phyloP scores from a whole-genome alignment of 2,888 invertebrate genomes.

The Apodemia hepburni region DNA sequence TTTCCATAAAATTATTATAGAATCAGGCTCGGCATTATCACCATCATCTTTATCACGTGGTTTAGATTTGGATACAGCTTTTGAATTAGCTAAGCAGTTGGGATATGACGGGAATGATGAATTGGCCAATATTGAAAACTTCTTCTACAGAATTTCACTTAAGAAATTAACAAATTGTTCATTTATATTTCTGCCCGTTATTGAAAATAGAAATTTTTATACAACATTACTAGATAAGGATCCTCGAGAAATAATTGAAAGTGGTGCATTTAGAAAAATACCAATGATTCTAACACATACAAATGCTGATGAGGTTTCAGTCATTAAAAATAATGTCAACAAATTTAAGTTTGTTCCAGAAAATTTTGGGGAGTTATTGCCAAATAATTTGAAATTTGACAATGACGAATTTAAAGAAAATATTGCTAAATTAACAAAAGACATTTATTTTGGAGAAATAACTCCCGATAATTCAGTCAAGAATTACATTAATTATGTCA shows the following conservation, averaged over 20 bases:
- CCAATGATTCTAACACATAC: slow-evolving; percentile 53
- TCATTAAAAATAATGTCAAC: slow-evolving; percentile 38
- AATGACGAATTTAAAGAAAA: slow-evolving; percentile 38
- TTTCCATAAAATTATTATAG: slow-evolving; percentile 56
- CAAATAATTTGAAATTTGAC: slow-evolving; percentile 53
- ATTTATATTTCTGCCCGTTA: slow-evolving; percentile 49
- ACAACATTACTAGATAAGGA: slow-evolving; percentile 46
- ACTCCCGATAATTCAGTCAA: slow-evolving; percentile 32
- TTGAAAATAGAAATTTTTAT: slow-evolving; percentile 42
- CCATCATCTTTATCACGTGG: slow-evolving; percentile 49
- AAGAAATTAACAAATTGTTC: slow-evolving; percentile 39
- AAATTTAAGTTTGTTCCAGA: slow-evolving; percentile 41
- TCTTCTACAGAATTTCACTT: slow-evolving; percentile 40
- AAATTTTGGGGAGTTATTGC: slow-evolving; percentile 49
- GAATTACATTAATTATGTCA: slow-evolving; percentile 50
- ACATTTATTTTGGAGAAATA: slow-evolving; percentile 42
- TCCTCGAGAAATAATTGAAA: slow-evolving; percentile 44
- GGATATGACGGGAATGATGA: slow-evolving; percentile 48
- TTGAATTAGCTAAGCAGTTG: slow-evolving; percentile 62
- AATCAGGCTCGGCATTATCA: slow-evolving; percentile 61
- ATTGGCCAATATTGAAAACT: slow-evolving; percentile 40
- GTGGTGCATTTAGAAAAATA: slow-evolving; percentile 45
- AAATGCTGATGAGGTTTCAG: slow-evolving; percentile 38
- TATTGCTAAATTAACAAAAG: slow-evolving; percentile 50
- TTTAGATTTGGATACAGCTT: slow-evolving; percentile 42